These are phyloP conservation scores for Agrenia bidenticulata DNA, from an alignment of 2,888 invertebrate species.

Conservation along the genomic window DNA sequence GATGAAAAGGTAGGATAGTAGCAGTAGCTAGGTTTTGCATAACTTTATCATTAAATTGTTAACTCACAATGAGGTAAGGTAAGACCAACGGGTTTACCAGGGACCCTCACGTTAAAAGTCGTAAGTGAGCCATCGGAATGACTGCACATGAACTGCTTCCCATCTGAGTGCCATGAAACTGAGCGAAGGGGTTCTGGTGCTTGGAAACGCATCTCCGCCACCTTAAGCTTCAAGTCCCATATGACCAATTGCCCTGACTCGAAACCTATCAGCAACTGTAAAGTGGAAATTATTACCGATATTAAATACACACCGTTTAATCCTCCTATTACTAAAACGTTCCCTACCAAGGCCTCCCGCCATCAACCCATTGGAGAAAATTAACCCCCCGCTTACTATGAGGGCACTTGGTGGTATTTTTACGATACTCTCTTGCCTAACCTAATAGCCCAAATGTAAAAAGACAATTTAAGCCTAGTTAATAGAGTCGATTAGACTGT, in stretches of 20 bases:
- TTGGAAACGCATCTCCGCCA: constrained; percentile 81
- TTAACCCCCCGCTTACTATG: constrained; percentile 18
- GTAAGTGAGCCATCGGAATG: constrained; percentile 94
- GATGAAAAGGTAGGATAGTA: constrained; percentile 3
- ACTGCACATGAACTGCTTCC: constrained; percentile 88
- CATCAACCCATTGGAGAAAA: constrained; percentile 1
- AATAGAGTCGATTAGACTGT: too few relatives aligned
- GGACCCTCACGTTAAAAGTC: constrained; percentile 82
- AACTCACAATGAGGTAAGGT: constrained; percentile 87
- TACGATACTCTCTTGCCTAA: too few relatives aligned
- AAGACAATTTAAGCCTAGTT: too few relatives aligned
- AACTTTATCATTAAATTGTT: constrained; percentile 3
- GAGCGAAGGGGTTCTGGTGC: constrained; percentile 77
- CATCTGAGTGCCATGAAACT: constrained; percentile 96
- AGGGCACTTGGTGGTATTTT: too few relatives aligned
- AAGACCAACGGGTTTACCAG: constrained; percentile 72
- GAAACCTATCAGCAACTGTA: constrained; percentile 90
- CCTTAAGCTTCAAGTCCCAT: constrained; percentile 89
- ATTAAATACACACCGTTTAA: background rate
- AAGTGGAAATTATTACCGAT: background rate
- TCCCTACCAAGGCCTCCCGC: too few relatives aligned
- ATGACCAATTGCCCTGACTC: constrained; percentile 91
- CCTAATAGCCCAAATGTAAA: too few relatives aligned
- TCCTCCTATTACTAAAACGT: too few relatives aligned
- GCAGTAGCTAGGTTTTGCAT: background rate